Conservation (phyloP, 1,140 invertebrate genomes). For the Pachypsylla venusta region DNA sequence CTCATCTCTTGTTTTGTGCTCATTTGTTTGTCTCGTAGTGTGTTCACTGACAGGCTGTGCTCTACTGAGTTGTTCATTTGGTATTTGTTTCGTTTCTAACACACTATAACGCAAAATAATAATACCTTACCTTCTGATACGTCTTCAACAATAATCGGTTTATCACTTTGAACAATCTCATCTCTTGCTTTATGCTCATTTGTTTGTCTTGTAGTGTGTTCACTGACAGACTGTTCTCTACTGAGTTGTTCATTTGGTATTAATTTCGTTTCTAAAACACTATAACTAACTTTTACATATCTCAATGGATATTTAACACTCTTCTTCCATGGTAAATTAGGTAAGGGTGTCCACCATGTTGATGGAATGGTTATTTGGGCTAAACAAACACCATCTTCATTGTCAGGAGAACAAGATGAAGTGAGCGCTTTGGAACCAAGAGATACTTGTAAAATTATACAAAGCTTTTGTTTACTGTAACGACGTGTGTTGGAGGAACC, state of each 20-base stretch:
- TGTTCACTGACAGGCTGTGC: no score
- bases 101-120: no score
- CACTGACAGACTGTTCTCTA: no score
- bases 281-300: slow-evolving; percentile 62
- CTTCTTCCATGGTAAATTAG: slow-evolving; percentile 26
- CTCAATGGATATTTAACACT: slow-evolving; percentile 47
- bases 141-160: no score
- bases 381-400: slow-evolving; percentile 75
- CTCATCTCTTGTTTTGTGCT: no score
- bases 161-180: no score
- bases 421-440: slow-evolving; percentile 43
- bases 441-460: slow-evolving; percentile 55
- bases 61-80: no score
- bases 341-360: slow-evolving; percentile 68
- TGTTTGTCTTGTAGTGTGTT: no score
- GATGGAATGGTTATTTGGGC: slow-evolving; percentile 64
- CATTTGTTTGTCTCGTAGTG: no score
- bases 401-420: slow-evolving; percentile 71
- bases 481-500: neutral
- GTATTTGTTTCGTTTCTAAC: no score
- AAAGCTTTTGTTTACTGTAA: slow-evolving; percentile 39
- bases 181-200: no score
- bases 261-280: slow-evolving; percentile 45
- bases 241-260: neutral
- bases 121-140: no score